These are phyloP conservation scores for Atethmia centrago DNA, from an alignment of 2,888 invertebrate species.

Conservation along the genomic window DNA sequence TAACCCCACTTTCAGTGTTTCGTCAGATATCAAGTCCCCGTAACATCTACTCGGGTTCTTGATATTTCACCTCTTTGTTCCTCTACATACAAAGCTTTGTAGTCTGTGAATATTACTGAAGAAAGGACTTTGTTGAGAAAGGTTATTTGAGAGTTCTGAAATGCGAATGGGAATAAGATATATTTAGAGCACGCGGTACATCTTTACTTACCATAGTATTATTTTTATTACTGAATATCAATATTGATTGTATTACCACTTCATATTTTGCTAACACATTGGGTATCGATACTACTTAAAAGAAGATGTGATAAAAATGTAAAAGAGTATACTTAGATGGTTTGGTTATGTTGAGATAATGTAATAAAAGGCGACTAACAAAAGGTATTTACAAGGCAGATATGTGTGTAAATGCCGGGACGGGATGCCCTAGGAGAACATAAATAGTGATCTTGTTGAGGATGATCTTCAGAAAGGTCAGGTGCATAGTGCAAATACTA, in stretches of 20 bases:
- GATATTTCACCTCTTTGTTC: slow-evolving; percentile 40
- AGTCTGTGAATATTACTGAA: slow-evolving; percentile 26
- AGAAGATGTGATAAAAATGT: no score
- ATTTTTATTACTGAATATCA: slow-evolving; percentile 20
- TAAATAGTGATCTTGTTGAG: no score
- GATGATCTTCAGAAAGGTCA: no score
- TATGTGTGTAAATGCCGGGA: no score
- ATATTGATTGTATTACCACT: not conserved
- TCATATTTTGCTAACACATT: not conserved
- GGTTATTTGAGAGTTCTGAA: slow-evolving; percentile 18
- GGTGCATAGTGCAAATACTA: no score
- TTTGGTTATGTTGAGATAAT: no score
- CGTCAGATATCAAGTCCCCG: slow-evolving; percentile 6
- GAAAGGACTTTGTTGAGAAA: slow-evolving; percentile 27
- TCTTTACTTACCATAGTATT: not conserved
- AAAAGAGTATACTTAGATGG: no score
- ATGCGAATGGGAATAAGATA: slow-evolving; percentile 24
- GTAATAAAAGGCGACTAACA: no score
- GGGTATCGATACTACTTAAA: no score
- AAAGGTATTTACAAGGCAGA: no score
- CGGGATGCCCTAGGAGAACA: no score
- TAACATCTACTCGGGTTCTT: slow-evolving; percentile 27
- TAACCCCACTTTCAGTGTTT: slow-evolving; percentile 13
- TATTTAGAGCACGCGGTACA: slow-evolving; percentile 6
- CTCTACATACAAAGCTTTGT: slow-evolving; percentile 41